Evolutionary conservation across 2,797 vertebrate genomes (phyloP).

Genomic region (Danio aesculapii): DNA sequence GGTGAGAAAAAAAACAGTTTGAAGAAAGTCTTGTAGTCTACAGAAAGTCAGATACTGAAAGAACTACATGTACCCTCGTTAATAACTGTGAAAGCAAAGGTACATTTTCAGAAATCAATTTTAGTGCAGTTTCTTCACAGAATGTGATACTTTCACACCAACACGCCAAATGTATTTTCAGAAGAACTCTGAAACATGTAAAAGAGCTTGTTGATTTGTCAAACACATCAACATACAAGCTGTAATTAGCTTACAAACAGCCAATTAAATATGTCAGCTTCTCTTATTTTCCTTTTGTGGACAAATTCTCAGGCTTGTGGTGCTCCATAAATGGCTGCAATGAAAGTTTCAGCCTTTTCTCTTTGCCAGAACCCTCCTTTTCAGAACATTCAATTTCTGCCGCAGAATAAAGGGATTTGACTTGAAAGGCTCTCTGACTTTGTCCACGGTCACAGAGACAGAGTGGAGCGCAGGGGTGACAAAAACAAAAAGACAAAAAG

Average conservation of each 20-base stretch:
- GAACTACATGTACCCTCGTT: not conserved
- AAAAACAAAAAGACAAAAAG: conserved; percentile 36
- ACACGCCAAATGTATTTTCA: conserved; percentile 15
- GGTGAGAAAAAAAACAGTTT: too few species aligned
- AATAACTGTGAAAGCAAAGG: not conserved
- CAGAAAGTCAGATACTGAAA: not conserved
- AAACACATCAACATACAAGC: conserved; percentile 59
- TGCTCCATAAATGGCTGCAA: conserved; percentile 48
- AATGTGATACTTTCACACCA: not conserved
- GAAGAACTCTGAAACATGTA: conserved; percentile 14
- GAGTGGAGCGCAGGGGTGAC: conserved; percentile 41
- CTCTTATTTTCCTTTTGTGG: conserved; percentile 32
- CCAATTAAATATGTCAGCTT: conserved; percentile 60
- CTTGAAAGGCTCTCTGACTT: conserved; percentile 60
- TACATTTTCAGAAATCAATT: not conserved
- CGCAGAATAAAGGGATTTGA: conserved; percentile 67
- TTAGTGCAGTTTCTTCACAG: not conserved
- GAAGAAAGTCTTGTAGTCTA: not conserved
- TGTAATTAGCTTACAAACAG: conserved; percentile 63
- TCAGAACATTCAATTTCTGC: conserved; percentile 67
- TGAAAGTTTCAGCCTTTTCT: conserved; percentile 45
- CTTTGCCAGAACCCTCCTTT: conserved; percentile 56
- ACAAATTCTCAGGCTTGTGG: conserved; percentile 19
- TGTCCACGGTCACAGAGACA: conserved; percentile 48
- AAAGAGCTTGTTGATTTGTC: conserved; percentile 32